phyloP scores from a whole-genome alignment of 1,140 invertebrate genomes.

The Drosophila biarmipes region DNA sequence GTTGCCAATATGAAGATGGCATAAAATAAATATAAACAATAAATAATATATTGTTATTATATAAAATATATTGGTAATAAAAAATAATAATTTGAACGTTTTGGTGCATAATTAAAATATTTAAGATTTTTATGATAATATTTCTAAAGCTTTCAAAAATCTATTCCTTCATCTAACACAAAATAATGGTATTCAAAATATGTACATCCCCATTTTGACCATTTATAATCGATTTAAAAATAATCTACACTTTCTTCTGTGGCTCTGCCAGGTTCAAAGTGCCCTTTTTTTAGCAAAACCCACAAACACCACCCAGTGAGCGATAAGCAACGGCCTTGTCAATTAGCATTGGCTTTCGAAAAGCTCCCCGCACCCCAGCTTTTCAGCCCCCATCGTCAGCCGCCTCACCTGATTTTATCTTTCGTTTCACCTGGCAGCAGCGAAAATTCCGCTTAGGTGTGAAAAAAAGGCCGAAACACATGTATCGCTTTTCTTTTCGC shows the following conservation, averaged over 20 bases:
- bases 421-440: slow-evolving; percentile 39
- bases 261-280: slow-evolving; percentile 38
- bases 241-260: neutral
- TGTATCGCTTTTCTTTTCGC: slow-evolving; percentile 45
- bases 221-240: neutral
- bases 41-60: no score
- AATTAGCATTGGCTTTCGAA: slow-evolving; percentile 64
- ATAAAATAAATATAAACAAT: no score
- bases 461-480: slow-evolving; percentile 68
- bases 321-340: slow-evolving; percentile 71
- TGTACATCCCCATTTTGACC: no score
- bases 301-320: slow-evolving; percentile 11
- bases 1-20: no score
- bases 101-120: no score
- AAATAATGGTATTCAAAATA: no score
- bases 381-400: slow-evolving; percentile 2
- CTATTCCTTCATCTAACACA: no score
- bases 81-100: no score
- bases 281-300: slow-evolving; percentile 16
- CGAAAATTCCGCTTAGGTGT: slow-evolving; percentile 60
- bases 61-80: no score
- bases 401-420: slow-evolving; percentile 37
- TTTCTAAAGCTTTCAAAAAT: no score
- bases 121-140: no score
- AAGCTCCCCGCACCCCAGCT: slow-evolving; percentile 14